Conservation (phyloP, 2,113 vertebrate genomes). For the Leptocoma aspasia region DNA sequence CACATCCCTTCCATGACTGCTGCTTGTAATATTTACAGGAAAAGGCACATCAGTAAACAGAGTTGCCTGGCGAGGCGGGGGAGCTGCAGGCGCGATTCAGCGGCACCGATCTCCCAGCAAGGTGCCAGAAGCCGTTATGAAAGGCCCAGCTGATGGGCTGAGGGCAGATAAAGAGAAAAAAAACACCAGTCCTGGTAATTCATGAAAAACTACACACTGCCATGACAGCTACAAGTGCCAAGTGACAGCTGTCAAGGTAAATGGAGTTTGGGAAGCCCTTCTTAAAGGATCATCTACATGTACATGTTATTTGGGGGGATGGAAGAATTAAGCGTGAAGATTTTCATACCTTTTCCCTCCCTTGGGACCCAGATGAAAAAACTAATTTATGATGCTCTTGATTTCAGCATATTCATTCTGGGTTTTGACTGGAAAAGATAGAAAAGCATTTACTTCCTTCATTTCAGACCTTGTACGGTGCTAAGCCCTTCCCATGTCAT, state of each 20-base stretch:
- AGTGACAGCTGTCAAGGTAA: slow-evolving; percentile 77
- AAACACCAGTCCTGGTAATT: slow-evolving; percentile 43
- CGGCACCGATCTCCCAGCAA: slow-evolving; percentile 65
- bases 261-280: slow-evolving; percentile 60
- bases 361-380: neutral
- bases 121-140: slow-evolving; percentile 75
- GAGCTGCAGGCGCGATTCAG: slow-evolving; percentile 67
- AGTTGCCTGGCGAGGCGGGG: slow-evolving; percentile 70
- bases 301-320: neutral
- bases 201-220: slow-evolving; percentile 68
- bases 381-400: neutral
- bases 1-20: slow-evolving; percentile 3
- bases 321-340: neutral
- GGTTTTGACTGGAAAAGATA: neutral
- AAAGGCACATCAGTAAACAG: slow-evolving; percentile 80
- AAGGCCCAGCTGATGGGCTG: slow-evolving; percentile 68
- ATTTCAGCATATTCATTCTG: neutral
- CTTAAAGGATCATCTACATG: neutral
- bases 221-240: slow-evolving; percentile 56
- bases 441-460: neutral
- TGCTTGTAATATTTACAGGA: slow-evolving; percentile 78
- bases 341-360: neutral
- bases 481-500: neutral
- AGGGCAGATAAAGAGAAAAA: slow-evolving; percentile 72
- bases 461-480: neutral